phyloP scores from a whole-genome alignment of 2,888 invertebrate species.

The Spodoptera littoralis region DNA sequence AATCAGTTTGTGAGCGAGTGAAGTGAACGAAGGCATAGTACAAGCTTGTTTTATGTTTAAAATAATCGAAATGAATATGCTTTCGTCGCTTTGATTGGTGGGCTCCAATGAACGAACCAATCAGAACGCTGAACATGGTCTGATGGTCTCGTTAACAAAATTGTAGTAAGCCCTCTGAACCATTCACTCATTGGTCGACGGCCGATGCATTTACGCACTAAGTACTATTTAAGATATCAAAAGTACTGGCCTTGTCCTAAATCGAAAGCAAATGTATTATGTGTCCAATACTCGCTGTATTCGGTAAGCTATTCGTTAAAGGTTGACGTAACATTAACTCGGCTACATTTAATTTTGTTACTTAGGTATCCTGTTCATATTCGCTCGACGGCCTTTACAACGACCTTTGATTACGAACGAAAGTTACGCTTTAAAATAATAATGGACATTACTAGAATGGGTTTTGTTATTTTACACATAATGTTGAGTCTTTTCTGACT shows the following conservation, averaged over 20 bases:
- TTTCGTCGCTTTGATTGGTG: too few relatives aligned
- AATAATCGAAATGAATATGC: too few relatives aligned
- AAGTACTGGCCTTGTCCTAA: constrained; percentile 57
- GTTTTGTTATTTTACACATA: constrained; percentile 6
- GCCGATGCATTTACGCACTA: constrained; percentile 57
- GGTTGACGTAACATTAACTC: constrained; percentile 21
- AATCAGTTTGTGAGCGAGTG: constrained; percentile 62
- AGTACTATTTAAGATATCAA: constrained; percentile 54
- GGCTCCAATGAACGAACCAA: too few relatives aligned
- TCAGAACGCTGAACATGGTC: too few relatives aligned
- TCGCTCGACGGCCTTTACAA: constrained; percentile 37
- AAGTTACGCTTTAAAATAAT: constrained; percentile 23
- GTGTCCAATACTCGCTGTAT: constrained; percentile 46
- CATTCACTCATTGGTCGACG: constrained; percentile 46
- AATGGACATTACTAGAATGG: constrained; percentile 17
- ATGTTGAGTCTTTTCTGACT: too few relatives aligned
- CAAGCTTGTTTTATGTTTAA: too few relatives aligned
- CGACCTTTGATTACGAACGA: constrained; percentile 32
- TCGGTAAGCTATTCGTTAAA: constrained; percentile 37
- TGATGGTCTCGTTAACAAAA: too few relatives aligned
- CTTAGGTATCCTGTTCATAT: constrained; percentile 19
- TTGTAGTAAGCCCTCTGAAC: neutral
- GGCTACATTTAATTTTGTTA: constrained; percentile 2
- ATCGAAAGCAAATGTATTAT: constrained; percentile 48
- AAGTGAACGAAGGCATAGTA: constrained; percentile 23